A percentile compares a stretch with the other conserved stretches of the same genome.
phyloP scores from a whole-genome alignment of 2,888 invertebrate genomes.

The Oxystoma pomonae region DNA sequence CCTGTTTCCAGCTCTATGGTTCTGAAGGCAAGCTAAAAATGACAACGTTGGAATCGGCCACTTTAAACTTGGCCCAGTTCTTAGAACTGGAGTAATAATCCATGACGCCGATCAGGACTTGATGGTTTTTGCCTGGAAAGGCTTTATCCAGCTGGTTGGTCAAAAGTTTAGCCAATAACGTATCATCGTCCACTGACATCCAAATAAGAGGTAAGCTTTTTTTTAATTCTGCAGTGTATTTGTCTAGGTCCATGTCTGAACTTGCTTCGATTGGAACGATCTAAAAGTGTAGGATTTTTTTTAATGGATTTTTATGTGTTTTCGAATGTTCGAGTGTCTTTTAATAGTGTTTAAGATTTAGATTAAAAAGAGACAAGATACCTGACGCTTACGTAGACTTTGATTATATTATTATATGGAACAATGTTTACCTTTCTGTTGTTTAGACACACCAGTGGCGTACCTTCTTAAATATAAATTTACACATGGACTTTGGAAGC shows the following conservation, averaged over 20 bases:
- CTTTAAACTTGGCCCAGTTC: conserved; percentile 12
- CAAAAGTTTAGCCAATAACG: conserved; percentile 3
- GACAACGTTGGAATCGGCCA: conserved; percentile 14
- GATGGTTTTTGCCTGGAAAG: conserved; percentile 9
- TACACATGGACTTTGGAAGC: too few species aligned
- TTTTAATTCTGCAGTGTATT: conserved; percentile 10
- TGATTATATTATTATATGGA: too few species aligned
- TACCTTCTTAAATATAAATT: too few species aligned
- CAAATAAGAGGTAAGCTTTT: conserved; percentile 8
- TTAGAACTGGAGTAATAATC: conserved; percentile 5
- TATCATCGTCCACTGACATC: conserved; percentile 10
- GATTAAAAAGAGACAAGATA: too few species aligned
- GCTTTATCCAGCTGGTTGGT: conserved; percentile 8
- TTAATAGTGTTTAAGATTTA: too few species aligned
- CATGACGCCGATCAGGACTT: conserved; percentile 12
- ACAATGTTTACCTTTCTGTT: too few species aligned
- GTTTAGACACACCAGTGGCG: too few species aligned
- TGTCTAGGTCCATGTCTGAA: neutral
- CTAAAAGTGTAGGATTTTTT: neutral
- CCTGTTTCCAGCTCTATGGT: neutral
- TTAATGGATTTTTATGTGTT: too few species aligned
- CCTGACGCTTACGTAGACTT: too few species aligned
- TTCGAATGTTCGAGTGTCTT: too few species aligned
- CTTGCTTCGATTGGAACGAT: neutral
- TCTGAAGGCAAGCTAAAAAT: conserved; percentile 8